These are phyloP conservation scores for Halcyon leucocephala DNA, from an alignment of 2,797 vertebrate genomes.

Conservation along the genomic window DNA sequence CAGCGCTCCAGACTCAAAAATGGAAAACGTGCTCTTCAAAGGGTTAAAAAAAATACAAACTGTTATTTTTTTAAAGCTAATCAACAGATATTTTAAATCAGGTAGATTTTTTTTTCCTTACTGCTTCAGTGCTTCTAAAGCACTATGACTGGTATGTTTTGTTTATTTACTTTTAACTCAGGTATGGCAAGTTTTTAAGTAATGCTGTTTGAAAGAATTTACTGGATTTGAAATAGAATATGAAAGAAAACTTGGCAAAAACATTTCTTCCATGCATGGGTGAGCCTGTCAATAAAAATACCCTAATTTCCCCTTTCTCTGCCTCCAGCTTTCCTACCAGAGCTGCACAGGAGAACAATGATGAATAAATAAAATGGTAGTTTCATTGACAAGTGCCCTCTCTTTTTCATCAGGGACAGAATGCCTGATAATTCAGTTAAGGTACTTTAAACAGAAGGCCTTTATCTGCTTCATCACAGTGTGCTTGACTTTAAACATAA, in stretches of 20 bases:
- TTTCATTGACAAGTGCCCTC: background rate
- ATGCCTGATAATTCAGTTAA: background rate
- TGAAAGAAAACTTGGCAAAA: conserved; percentile 10
- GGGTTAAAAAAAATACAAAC: background rate
- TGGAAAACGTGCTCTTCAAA: background rate
- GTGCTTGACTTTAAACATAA: background rate
- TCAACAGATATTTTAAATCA: background rate
- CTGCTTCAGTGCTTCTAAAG: background rate
- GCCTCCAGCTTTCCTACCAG: conserved; percentile 1
- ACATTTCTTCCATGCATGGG: background rate
- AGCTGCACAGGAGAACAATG: background rate
- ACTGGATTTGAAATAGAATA: conserved; percentile 34
- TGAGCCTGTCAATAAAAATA: background rate
- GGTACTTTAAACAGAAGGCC: background rate
- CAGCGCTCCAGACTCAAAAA: background rate
- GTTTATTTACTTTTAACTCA: background rate
- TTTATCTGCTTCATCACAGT: background rate
- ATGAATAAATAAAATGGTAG: background rate
- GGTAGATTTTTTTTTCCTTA: background rate
- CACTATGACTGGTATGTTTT: background rate
- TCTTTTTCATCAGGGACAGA: background rate
- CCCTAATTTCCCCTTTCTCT: background rate
- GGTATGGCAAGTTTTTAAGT: background rate
- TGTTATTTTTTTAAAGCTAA: background rate
- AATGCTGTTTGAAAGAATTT: background rate